Evolutionary conservation across 2,113 vertebrate genomes (phyloP).

Genomic region (Excalfactoria chinensis): DNA sequence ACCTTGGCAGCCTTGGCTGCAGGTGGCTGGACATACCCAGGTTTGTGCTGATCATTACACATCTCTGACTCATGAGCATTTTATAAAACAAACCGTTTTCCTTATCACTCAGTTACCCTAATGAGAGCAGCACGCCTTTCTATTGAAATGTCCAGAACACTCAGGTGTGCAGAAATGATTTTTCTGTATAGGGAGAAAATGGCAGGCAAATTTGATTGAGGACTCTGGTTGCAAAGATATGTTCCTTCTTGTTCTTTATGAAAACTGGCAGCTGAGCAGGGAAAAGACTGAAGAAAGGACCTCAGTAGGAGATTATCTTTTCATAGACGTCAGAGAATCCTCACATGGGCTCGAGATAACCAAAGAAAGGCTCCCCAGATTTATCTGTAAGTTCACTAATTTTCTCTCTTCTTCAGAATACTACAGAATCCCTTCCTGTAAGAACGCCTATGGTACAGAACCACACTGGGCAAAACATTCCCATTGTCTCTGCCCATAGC

Average conservation of each 20-base stretch:
- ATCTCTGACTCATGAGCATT: background rate
- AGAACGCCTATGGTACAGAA: background rate
- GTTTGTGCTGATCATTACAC: background rate
- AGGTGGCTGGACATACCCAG: background rate
- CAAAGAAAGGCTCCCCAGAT: background rate
- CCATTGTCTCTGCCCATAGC: background rate
- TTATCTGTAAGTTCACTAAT: background rate
- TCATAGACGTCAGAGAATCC: background rate
- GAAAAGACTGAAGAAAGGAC: background rate
- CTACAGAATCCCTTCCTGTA: background rate
- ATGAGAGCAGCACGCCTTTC: slow-evolving; percentile 3
- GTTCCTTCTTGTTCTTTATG: background rate
- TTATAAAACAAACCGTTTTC: background rate
- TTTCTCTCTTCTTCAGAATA: background rate
- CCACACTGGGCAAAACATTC: background rate
- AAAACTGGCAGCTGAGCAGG: background rate
- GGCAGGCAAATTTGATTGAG: background rate
- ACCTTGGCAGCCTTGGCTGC: background rate
- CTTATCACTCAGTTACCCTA: background rate
- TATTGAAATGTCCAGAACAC: background rate
- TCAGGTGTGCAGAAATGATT: background rate
- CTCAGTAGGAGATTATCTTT: background rate
- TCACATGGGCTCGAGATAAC: background rate
- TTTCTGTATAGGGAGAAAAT: background rate
- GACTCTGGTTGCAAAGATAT: background rate